Percentiles rank a stretch among this genome's conserved stretches.
Conservation (phyloP, 2,797 vertebrate genomes). For the Phyllotis vaccarum region DNA sequence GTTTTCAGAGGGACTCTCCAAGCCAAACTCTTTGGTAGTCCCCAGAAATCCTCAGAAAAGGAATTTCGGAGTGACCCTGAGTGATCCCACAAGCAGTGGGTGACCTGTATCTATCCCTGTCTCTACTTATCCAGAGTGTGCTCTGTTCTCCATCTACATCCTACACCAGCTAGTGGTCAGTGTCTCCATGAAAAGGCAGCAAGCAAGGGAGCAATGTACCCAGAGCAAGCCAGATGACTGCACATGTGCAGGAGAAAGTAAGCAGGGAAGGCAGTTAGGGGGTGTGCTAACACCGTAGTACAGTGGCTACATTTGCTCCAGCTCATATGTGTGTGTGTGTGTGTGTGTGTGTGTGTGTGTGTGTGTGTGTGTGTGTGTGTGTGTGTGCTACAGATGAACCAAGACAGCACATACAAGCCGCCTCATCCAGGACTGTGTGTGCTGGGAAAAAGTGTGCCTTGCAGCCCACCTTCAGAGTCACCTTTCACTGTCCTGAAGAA, state of each 20-base stretch:
- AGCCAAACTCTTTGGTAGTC: background rate
- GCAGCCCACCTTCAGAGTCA: background rate
- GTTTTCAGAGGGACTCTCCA: background rate
- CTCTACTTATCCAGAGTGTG: background rate
- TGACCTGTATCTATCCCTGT: no score
- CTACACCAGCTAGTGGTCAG: background rate
- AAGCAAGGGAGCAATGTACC: background rate
- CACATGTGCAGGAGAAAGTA: no score
- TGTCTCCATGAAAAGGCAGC: background rate
- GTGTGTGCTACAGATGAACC: background rate
- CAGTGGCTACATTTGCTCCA: background rate
- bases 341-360: no score
- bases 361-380: no score
- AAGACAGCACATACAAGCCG: background rate
- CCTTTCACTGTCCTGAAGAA: background rate
- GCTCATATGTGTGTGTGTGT: background rate
- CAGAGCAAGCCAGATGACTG: background rate
- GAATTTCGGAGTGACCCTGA: fast-evolving
- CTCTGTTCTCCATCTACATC: background rate
- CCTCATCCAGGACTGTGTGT: background rate
- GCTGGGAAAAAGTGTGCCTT: background rate
- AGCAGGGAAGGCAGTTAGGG: no score
- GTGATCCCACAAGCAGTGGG: background rate
- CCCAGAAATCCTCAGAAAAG: background rate
- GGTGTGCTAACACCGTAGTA: background rate